These are phyloP conservation scores for Bubo scandiacus DNA, from an alignment of 2,113 vertebrate genomes.

Conservation along the genomic window DNA sequence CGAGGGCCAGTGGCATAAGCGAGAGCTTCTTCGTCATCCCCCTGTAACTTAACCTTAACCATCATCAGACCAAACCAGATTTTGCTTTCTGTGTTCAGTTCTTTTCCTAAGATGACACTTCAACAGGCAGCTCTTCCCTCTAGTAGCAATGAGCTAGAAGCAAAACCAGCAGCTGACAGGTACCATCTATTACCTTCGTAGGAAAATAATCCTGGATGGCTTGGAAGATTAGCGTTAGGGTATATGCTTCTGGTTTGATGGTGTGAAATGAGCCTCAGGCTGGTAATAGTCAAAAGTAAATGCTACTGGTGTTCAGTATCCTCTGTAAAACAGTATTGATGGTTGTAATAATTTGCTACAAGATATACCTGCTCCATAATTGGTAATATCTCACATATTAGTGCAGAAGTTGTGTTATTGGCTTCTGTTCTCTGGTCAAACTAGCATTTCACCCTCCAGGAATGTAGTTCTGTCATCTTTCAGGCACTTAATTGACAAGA, in stretches of 20 bases:
- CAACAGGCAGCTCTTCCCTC: background rate
- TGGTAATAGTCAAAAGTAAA: background rate
- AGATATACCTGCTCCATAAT: background rate
- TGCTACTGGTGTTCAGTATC: background rate
- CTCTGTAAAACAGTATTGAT: background rate
- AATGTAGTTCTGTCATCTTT: background rate
- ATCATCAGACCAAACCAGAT: background rate
- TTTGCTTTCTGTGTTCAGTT: background rate
- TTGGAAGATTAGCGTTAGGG: background rate
- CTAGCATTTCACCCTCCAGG: background rate
- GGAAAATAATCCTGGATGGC: background rate
- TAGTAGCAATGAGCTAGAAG: background rate
- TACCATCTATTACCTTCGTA: background rate
- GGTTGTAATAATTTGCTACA: background rate
- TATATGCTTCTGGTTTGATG: background rate
- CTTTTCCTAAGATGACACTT: background rate
- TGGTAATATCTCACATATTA: background rate
- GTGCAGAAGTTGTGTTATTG: background rate
- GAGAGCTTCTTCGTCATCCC: background rate
- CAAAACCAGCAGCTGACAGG: background rate
- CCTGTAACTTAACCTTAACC: background rate
- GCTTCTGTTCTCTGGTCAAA: background rate
- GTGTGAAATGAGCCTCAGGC: background rate
- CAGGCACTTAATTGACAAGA: background rate
- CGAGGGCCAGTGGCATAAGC: rapidly evolving